Evolutionary conservation across 2,888 invertebrate species (phyloP), one percentile per base, ranked within the genome.

Genomic region (Melieria crassipennis): DNA sequence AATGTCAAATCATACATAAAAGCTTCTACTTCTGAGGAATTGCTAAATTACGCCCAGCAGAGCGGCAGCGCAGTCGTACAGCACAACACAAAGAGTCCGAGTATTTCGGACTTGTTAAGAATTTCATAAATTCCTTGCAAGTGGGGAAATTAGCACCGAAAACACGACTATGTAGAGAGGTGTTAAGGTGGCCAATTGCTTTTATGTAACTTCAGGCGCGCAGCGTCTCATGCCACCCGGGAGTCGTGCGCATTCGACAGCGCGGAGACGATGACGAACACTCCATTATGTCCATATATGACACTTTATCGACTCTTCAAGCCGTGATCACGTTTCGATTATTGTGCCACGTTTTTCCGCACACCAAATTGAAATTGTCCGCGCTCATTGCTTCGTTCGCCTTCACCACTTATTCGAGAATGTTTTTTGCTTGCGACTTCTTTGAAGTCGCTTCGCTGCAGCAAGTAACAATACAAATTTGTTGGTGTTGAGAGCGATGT

Each of bases 211-310:
- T 30, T 30, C 30, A 30, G 30, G 58, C 48, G 48, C 13, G 9
- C 5, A 4, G 62, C n/a, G 48, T 7, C 45, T 30, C 4, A 3
- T 69, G 62, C 71, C 67, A 71, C 69, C 62, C 61, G 43, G 16
- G 67, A 60, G 7, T 60, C 52, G 45, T 67, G 60, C 60, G 48
- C 70, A 47, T 46, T 42, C 43, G 42, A 55, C 48, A 71, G 61
- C 46, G 70, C 55, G 77, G 80, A 75, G 46, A 65, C 72, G 80
- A 77, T 78, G 80, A 76, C 78, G 63, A 67, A 47, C 61, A 80
- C 81, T 78, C 79, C 79, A 82, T 82, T 83, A 83, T 83, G 82
- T 79, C 82, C 82, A 83, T 81, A 82, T 82, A 83, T 79, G 83
- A 79, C 78, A 79, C 76, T 77, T 77, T 46, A 57, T 62, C 58